phyloP scores from a whole-genome alignment of 2,113 vertebrate genomes.

The Pungitius pungitius region DNA sequence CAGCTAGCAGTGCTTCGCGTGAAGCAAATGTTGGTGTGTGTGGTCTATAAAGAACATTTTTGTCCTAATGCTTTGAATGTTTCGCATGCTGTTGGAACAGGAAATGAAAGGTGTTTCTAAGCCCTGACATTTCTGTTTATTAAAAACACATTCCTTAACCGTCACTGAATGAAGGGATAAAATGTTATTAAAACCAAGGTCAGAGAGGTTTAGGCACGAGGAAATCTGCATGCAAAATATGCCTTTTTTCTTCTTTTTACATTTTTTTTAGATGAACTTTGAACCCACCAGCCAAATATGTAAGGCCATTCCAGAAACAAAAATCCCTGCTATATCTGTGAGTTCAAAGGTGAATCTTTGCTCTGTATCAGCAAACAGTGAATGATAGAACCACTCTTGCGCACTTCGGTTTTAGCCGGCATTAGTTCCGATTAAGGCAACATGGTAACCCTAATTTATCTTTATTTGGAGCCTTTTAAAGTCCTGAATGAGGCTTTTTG shows the following conservation, averaged over 20 bases:
- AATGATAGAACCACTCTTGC: slow-evolving; percentile 56
- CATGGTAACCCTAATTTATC: slow-evolving; percentile 70
- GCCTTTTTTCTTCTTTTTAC: not conserved
- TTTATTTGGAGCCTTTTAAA: slow-evolving; percentile 74
- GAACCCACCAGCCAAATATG: slow-evolving; percentile 31
- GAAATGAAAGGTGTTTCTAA: not conserved
- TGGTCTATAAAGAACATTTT: too few species aligned
- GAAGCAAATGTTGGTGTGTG: too few species aligned
- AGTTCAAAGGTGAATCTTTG: slow-evolving; percentile 53
- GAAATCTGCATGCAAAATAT: slow-evolving; percentile 12
- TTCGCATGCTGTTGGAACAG: not conserved
- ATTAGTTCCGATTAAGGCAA: slow-evolving; percentile 69
- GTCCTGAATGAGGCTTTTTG: slow-evolving; percentile 71
- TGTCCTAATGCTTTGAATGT: too few species aligned
- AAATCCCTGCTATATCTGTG: slow-evolving; percentile 19
- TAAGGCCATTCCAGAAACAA: slow-evolving; percentile 20
- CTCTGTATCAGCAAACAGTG: slow-evolving; percentile 25
- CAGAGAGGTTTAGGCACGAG: not conserved
- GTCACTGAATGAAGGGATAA: not conserved
- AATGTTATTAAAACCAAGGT: not conserved
- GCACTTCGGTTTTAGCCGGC: slow-evolving; percentile 63
- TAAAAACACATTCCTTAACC: slow-evolving; percentile 19
- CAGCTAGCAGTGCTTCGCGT: not conserved
- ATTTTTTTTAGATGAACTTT: slow-evolving; percentile 7
- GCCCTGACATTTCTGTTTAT: not conserved